These are phyloP conservation scores for Leptura quadrifasciata DNA, from an alignment of 2,888 invertebrate genomes.

Conservation along the genomic window DNA sequence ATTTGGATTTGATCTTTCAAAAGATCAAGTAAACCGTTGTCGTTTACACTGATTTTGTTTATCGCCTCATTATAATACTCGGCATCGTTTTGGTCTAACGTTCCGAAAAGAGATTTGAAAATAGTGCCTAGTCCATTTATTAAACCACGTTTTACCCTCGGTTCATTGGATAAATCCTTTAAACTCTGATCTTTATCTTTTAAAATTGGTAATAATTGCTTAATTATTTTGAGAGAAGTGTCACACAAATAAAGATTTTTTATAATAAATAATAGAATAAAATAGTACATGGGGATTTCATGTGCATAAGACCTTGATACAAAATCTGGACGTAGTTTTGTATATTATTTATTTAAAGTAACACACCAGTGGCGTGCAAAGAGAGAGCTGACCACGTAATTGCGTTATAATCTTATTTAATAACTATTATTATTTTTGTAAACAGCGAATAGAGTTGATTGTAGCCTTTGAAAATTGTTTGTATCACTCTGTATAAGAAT, in stretches of 20 bases:
- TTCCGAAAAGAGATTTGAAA: slow-evolving; percentile 42
- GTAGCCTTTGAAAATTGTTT: too few relatives aligned
- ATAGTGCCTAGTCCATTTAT: slow-evolving; percentile 40
- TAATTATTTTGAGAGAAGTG: slow-evolving; percentile 10
- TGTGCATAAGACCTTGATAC: too few relatives aligned
- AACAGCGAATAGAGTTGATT: too few relatives aligned
- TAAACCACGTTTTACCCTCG: slow-evolving; percentile 34
- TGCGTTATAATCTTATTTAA: too few relatives aligned
- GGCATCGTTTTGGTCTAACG: slow-evolving; percentile 8
- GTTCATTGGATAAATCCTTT: slow-evolving; percentile 21
- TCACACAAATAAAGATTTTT: background rate
- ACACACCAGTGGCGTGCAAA: too few relatives aligned
- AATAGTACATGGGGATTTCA: too few relatives aligned
- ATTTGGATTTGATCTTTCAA: slow-evolving; percentile 45
- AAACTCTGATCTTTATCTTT: slow-evolving; percentile 16
- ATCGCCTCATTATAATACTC: slow-evolving; percentile 41
- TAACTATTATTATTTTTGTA: too few relatives aligned
- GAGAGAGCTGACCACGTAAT: too few relatives aligned
- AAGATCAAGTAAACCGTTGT: slow-evolving; percentile 33
- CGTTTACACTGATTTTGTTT: slow-evolving; percentile 29
- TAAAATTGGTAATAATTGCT: slow-evolving; percentile 26
- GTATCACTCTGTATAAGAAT: too few relatives aligned
- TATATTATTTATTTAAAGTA: too few relatives aligned
- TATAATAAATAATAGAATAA: too few relatives aligned
- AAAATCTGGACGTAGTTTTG: too few relatives aligned